Percentiles rank a stretch among this genome's conserved stretches.
Evolutionary conservation across 2,797 vertebrate species (phyloP).

Genomic region (Ataeniobius toweri): DNA sequence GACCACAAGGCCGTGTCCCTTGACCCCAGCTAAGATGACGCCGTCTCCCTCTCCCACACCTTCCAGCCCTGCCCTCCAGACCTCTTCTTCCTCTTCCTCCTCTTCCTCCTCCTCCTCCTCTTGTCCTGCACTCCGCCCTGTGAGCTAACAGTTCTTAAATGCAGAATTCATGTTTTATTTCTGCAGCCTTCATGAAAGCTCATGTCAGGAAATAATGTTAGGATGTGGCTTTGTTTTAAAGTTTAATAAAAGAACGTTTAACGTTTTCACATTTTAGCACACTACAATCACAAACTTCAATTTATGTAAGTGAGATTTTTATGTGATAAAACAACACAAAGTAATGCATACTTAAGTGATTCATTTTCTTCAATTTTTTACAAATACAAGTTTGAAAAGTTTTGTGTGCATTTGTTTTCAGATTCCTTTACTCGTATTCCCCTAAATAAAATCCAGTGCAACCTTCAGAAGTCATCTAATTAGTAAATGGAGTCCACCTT

Average conservation of each 20-base stretch:
- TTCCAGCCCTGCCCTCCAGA: constrained; percentile 73
- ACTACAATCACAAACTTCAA: no score
- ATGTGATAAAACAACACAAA: no score
- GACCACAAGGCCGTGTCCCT: constrained; percentile 75
- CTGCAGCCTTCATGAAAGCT: background rate
- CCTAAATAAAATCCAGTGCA: no score
- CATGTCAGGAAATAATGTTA: background rate
- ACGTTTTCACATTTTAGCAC: no score
- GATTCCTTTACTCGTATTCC: no score
- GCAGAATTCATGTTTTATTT: constrained; percentile 15
- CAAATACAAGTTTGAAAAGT: no score
- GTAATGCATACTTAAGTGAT: no score
- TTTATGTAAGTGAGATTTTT: no score
- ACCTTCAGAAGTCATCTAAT: no score
- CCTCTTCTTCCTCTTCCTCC: constrained; percentile 60
- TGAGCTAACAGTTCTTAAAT: constrained; percentile 66
- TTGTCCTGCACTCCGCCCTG: constrained; percentile 75
- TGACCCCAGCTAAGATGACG: constrained; percentile 78
- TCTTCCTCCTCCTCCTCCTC: constrained; percentile 64
- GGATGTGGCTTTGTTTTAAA: background rate
- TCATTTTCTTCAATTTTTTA: no score
- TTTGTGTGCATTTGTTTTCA: no score
- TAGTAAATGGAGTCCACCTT: no score
- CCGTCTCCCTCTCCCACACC: constrained; percentile 69
- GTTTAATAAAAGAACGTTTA: background rate